phyloP scores from a whole-genome alignment of 2,888 invertebrate species.

The Pycnomerus fuliginosus region DNA sequence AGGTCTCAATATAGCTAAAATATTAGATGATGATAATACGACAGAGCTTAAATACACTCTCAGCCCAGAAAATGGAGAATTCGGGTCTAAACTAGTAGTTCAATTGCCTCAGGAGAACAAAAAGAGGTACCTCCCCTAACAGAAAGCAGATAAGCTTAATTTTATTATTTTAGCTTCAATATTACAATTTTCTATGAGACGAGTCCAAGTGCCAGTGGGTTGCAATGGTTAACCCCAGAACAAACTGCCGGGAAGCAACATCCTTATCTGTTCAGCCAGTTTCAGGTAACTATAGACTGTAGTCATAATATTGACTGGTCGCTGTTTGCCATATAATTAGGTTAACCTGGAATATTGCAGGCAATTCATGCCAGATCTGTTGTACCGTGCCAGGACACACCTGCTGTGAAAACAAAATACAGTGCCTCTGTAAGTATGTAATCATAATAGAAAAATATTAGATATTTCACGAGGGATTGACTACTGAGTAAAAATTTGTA shows the following conservation, averaged over 20 bases:
- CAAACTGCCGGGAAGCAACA: conserved; percentile 86
- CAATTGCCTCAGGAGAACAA: too few relatives aligned
- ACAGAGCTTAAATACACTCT: conserved; percentile 55
- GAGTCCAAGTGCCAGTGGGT: conserved; percentile 72
- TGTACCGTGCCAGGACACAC: conserved; percentile 91
- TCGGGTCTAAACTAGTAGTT: conserved; percentile 78
- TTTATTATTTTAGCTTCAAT: conserved; percentile 52
- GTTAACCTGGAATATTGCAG: too few relatives aligned
- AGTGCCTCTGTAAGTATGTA: conserved; percentile 51
- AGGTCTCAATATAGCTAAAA: conserved; percentile 65
- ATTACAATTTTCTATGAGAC: conserved; percentile 74
- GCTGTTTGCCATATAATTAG: too few relatives aligned
- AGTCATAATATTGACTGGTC: too few relatives aligned
- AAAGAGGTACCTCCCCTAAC: too few relatives aligned
- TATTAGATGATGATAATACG: conserved; percentile 47
- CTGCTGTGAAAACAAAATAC: conserved; percentile 85
- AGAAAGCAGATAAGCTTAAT: conserved; percentile 15
- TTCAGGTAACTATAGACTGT: too few relatives aligned
- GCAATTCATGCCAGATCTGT: conserved; percentile 88
- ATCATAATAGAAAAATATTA: conserved; percentile 1
- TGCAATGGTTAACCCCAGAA: conserved; percentile 85
- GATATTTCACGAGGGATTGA: too few relatives aligned
- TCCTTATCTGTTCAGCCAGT: conserved; percentile 85
- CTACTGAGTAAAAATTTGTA: too few relatives aligned
- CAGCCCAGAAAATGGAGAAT: conserved; percentile 63